Base-by-base conservation (phyloP, 2,888 invertebrate genomes). In the Anthrax anthrax region DNA sequence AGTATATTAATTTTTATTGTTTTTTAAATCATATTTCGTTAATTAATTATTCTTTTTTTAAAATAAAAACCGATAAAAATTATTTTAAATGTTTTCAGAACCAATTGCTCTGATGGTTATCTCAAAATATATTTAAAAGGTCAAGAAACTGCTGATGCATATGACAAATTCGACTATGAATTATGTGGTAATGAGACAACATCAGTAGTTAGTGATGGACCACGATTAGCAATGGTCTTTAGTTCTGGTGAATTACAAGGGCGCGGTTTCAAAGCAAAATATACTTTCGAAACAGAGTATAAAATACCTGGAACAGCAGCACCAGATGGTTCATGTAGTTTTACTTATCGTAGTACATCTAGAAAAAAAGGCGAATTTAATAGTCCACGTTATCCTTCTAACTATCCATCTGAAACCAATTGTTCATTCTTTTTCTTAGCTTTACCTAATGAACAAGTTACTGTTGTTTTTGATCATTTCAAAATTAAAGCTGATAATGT, bases 361-460 rank as follows among this genome's bases (percentile, higher is more conserved):
- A 80, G 82, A 62, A 89, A 89, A 67, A 80, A 80, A 50, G 92
- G 92, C 43, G 89, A 90, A 63, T 87, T 95, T 68, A 96, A 96
- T 71, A 94, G 94, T 45, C 95, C 95, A 18, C 80, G 94, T 51
- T 92, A 91, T 76, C 95, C 95, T 61, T 88, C 91, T 62, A 89
- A 91, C 72, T 97, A 97, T 75, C 95, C 95, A 53, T 88, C 91
- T 61, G 84, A 83, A 67, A 91, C 87, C 55, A 89, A 89, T 72
- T 96, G 96, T 74, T 87, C 90, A 51, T 97, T 89, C 73, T 76
- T 84, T 60, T 90, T 96, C 70, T 72, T 84, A 59, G 87, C 87
- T 46, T 82, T 82, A 55, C 81, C 84, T 52, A 85, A 85, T 65
- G 90, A 91, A 64, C 90, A 91, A 71, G 90, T 90, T 60, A 84